Conservation (phyloP, 2,113 vertebrate genomes). For the Zapornia atra region DNA sequence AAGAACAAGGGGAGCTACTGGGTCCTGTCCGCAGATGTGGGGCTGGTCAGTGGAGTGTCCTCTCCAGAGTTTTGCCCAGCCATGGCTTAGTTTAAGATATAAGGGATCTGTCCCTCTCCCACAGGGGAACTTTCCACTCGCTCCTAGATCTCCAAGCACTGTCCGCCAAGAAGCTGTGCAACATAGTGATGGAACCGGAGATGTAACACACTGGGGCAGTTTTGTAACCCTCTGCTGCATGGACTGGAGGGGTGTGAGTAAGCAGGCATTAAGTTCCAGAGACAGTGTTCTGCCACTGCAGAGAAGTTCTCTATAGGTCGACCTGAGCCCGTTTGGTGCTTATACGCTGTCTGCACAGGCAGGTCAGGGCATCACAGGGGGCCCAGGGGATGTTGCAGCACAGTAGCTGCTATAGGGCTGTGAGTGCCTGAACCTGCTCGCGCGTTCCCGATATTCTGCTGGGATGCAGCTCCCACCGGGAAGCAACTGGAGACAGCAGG, state of each 20-base stretch:
- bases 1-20: accelerated
- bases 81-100: not conserved
- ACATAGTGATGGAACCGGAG: accelerated
- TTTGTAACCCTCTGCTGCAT: not conserved
- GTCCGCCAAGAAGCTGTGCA: not conserved
- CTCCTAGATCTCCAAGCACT: not conserved
- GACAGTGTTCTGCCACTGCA: not conserved
- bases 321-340: not conserved
- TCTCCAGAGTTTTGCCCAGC: not conserved
- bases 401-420: not conserved
- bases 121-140: accelerated
- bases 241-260: not conserved
- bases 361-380: not conserved
- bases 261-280: not conserved
- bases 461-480: accelerated
- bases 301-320: not conserved
- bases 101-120: not conserved
- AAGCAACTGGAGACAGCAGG: not conserved
- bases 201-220: not conserved
- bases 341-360: not conserved
- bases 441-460: not conserved
- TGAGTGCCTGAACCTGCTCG: not conserved
- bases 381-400: not conserved
- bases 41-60: not conserved
- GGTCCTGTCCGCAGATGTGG: not conserved